A percentile compares a stretch with the other conserved stretches of the same genome.
Evolutionary conservation across 2,113 vertebrate genomes (phyloP).

Genomic region (Chaenogobius annularis): DNA sequence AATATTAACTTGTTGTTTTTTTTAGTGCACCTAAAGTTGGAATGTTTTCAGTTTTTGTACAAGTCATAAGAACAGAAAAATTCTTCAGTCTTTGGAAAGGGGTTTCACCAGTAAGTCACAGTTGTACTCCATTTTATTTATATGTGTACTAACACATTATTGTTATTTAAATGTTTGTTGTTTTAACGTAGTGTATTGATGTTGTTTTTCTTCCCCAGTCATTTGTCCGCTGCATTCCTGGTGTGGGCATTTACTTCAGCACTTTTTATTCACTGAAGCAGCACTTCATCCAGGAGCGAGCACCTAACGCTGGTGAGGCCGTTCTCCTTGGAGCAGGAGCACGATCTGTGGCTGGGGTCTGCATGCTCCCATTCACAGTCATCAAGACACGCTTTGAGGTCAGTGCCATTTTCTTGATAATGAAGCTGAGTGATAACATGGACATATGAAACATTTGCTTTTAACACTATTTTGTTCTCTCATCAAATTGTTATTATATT

Average conservation of each 20-base stretch:
- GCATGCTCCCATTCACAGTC: constrained; percentile 91
- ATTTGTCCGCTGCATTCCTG: constrained; percentile 92
- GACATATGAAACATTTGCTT: too few relatives aligned
- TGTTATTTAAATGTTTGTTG: background rate
- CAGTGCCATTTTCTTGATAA: constrained; percentile 24
- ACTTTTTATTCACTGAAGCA: constrained; percentile 90
- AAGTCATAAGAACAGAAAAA: constrained; percentile 88
- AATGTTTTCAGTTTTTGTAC: constrained; percentile 84
- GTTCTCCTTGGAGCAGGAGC: constrained; percentile 85
- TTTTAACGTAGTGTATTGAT: background rate
- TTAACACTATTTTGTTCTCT: too few relatives aligned
- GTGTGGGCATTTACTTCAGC: constrained; percentile 96
- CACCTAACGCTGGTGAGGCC: constrained; percentile 84
- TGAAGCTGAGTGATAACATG: too few relatives aligned
- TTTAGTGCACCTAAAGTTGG: constrained; percentile 82
- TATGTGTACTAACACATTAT: background rate
- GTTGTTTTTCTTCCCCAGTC: constrained; percentile 76
- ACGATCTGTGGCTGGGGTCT: constrained; percentile 85
- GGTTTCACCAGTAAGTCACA: constrained; percentile 87
- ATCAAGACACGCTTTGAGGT: constrained; percentile 96
- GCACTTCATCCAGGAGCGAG: constrained; percentile 78
- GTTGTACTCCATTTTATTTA: background rate
- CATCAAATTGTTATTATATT: too few relatives aligned
- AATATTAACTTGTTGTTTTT: background rate
- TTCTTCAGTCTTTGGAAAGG: constrained; percentile 93